Evolutionary conservation across 2,113 vertebrate genomes (phyloP).

Genomic region (Catharus minimus): DNA sequence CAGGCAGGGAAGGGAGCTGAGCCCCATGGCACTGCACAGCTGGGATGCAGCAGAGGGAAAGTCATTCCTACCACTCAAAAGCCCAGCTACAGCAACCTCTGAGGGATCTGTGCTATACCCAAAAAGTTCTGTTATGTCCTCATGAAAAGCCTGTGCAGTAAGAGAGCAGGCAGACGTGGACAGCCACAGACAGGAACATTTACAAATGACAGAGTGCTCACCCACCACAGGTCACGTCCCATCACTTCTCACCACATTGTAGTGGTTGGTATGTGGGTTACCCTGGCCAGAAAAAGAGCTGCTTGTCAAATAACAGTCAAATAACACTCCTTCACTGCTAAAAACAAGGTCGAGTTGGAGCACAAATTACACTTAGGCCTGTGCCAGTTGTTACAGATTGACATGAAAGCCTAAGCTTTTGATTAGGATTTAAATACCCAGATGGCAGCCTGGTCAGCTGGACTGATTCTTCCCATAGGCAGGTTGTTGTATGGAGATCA

Average conservation of each 20-base stretch:
- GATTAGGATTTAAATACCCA: not conserved
- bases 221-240: not conserved
- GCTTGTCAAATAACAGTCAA: not conserved
- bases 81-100: not conserved
- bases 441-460: not conserved
- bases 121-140: not conserved
- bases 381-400: not conserved
- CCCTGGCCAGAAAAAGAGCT: not conserved
- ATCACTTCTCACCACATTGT: not conserved
- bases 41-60: not conserved
- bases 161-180: not conserved
- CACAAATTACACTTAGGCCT: not conserved
- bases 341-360: not conserved
- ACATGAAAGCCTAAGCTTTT: not conserved
- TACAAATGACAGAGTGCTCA: not conserved
- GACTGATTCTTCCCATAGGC: not conserved
- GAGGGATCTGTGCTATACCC: not conserved
- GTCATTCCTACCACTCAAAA: not conserved
- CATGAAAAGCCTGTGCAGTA: not conserved
- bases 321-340: not conserved
- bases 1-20: not conserved
- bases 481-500: not conserved
- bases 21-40: fast-evolving
- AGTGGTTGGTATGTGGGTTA: not conserved
- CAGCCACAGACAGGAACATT: not conserved